Conservation (phyloP, 1,140 invertebrate genomes). For the Solenopsis invicta region DNA sequence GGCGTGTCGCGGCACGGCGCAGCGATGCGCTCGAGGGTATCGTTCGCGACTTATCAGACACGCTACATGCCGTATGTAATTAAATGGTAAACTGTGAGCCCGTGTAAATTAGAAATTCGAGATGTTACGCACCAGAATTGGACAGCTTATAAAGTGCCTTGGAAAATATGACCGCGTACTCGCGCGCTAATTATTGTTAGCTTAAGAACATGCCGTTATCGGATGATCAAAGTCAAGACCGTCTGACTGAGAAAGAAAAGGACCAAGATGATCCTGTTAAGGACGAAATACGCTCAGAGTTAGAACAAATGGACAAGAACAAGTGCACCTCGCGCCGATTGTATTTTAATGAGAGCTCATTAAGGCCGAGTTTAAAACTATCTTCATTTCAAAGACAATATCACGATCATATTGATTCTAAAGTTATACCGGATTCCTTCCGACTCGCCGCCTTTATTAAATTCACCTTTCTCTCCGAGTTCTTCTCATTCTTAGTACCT, state of each 20-base stretch:
- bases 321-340: constrained; percentile 42
- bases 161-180: constrained; percentile 47
- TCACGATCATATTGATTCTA: constrained; percentile 64
- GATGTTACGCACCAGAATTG: constrained; percentile 44
- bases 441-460: constrained; percentile 64
- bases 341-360: constrained; percentile 69
- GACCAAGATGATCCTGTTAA: background rate
- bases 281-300: constrained; percentile 23
- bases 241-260: background rate
- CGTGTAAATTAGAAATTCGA: constrained; percentile 55
- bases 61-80: background rate
- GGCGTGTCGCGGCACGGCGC: background rate
- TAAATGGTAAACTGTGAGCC: constrained; percentile 29
- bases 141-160: constrained; percentile 62
- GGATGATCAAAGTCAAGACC: constrained; percentile 64
- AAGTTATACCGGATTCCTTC: constrained; percentile 65
- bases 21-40: constrained; percentile 8
- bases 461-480: constrained; percentile 52
- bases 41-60: constrained; percentile 15
- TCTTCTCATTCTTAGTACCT: constrained; percentile 58
- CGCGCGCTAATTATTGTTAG: background rate
- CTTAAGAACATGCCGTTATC: constrained; percentile 64
- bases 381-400: constrained; percentile 70
- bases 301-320: background rate
- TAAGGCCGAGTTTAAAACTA: constrained; percentile 53